A percentile compares a stretch with the other conserved stretches of the same genome.
Evolutionary conservation across 2,113 vertebrate species (phyloP).

Genomic region (Colius striatus): DNA sequence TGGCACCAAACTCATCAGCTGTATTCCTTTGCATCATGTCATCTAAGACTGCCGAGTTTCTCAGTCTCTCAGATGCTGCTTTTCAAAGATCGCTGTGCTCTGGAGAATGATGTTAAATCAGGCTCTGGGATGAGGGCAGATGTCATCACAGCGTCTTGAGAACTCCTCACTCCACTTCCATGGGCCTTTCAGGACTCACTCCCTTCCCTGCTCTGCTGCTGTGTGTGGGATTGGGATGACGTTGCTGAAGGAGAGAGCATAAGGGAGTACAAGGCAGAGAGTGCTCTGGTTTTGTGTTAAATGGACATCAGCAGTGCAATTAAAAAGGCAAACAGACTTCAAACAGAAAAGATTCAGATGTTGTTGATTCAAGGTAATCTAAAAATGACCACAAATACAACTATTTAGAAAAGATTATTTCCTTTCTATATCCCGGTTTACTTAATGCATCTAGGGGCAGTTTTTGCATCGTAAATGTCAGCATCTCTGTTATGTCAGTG

Average conservation of each 20-base stretch:
- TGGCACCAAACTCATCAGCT: not conserved
- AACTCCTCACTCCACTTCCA: not conserved
- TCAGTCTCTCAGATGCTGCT: not conserved
- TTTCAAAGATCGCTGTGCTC: not conserved
- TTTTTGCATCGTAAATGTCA: not conserved
- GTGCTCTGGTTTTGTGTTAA: not conserved
- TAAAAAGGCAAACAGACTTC: conserved; percentile 37
- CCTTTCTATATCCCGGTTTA: conserved; percentile 29
- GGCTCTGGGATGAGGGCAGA: not conserved
- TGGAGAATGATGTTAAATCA: not conserved
- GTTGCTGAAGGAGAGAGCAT: not conserved
- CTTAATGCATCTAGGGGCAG: conserved; percentile 6
- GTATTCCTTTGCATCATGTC: not conserved
- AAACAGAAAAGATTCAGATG: conserved; percentile 38
- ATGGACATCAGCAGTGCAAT: not conserved
- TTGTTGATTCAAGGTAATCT: not conserved
- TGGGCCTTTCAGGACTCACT: rapidly evolving
- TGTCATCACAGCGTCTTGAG: not conserved
- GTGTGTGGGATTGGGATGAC: not conserved
- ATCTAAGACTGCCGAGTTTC: rapidly evolving
- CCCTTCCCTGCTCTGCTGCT: not conserved
- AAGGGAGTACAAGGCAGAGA: not conserved
- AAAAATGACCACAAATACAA: conserved; percentile 33
- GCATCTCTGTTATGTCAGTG: not conserved
- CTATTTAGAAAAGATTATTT: conserved; percentile 44